phyloP scores from a whole-genome alignment of 1,140 invertebrate genomes.

The Anastatus disparis region DNA sequence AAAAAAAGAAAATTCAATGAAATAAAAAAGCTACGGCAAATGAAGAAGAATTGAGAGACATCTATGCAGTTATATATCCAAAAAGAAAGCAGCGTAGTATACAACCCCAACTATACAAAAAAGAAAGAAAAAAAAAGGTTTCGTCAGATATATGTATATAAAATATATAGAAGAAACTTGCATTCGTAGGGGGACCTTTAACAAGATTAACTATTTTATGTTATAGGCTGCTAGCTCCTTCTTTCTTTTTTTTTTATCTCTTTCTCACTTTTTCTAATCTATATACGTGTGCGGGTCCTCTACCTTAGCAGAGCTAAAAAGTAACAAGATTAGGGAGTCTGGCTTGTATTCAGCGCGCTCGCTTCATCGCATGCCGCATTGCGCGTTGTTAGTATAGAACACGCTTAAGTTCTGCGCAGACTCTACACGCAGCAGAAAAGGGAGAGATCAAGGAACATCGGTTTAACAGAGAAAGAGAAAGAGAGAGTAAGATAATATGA shows the following conservation, averaged over 20 bases:
- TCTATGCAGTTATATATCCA: not conserved
- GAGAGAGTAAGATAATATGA: slow-evolving; percentile 34
- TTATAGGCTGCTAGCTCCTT: not conserved
- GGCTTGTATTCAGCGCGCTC: too few relatives aligned
- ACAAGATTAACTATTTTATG: slow-evolving; percentile 26
- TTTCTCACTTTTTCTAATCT: not conserved
- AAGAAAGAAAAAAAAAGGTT: slow-evolving; percentile 12
- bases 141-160: not conserved
- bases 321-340: slow-evolving; percentile 41
- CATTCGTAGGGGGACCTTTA: slow-evolving; percentile 13
- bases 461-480: too few relatives aligned
- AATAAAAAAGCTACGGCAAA: too few relatives aligned
- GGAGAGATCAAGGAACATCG: too few relatives aligned
- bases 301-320: not conserved
- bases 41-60: not conserved
- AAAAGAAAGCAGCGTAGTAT: not conserved
- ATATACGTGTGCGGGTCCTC: not conserved
- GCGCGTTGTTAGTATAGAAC: slow-evolving; percentile 35
- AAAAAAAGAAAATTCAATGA: too few relatives aligned
- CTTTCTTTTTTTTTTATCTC: too few relatives aligned
- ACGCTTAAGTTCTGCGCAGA: slow-evolving; percentile 35
- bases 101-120: too few relatives aligned
- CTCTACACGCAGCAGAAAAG: slow-evolving; percentile 28
- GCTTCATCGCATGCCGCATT: slow-evolving; percentile 40
- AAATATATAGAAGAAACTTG: not conserved